Base-by-base conservation (phyloP, 2,113 vertebrate species). In the Mesitornis unicolor region DNA sequence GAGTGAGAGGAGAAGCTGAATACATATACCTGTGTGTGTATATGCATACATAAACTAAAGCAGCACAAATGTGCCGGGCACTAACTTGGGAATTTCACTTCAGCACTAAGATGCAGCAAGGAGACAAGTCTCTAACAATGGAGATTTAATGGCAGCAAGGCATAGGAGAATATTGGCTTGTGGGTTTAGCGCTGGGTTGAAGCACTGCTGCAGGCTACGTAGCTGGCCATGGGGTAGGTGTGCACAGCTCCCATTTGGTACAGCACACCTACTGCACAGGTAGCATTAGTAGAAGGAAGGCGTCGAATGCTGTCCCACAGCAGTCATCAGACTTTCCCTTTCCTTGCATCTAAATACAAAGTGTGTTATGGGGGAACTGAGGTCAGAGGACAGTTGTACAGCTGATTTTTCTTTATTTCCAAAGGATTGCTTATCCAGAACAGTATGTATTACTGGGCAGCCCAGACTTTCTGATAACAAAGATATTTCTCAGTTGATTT, bases 331-430 rank as follows among this genome's bases (percentile, higher is more conserved):
- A n/a, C n/a, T n/a, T n/a, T 16, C n/a, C 50, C 17, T 80, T 64
- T 64, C 40, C 38, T 43, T 91, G 35, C 56, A 47, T 6, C 38
- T 48, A n/a, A n/a, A n/a, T n/a, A 17, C 29, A 12, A 43, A 48
- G 26, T 20, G 16, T 50, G 10, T 38, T 67, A 16, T 7, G 24
- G 6, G 35, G 24, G 29, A 78, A 10, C 35, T 5, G 26, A 65
- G 35, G 53, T 40, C 36, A 45, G 57, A 26, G 29, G n/a, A 47
- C 29, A 15, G 15, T 59, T 36, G 15, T n/a, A 20, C 29, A 82
- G 26, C 36, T 79, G 38, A 67, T 31, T 68, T 71, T 96, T 87
- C 35, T 87, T n/a, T 35, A 22, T 71, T 96, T 94, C 73, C 53
- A 61, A 38, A 56, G 40, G n/a, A 36, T 15, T 75, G 10, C 24